A percentile compares a stretch with the other conserved stretches of the same genome.
Conservation (phyloP, 2,797 vertebrate species). For the Betta splendens region DNA sequence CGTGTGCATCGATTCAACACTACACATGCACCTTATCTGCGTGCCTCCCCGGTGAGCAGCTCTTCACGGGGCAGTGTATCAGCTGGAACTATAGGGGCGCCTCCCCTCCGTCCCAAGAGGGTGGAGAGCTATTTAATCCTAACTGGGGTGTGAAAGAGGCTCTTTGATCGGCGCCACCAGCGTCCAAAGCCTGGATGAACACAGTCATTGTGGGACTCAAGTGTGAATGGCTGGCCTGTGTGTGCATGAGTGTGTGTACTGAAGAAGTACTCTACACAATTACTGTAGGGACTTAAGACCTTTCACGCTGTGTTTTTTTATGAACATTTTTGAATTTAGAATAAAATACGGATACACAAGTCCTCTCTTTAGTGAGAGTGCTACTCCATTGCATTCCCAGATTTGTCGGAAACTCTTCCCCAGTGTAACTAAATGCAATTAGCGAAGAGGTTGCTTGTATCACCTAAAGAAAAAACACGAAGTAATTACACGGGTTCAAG, state of each 20-base stretch:
- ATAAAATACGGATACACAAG: conserved; percentile 23
- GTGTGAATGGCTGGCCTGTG: conserved; percentile 65
- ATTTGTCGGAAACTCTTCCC: conserved; percentile 41
- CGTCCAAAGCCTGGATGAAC: conserved; percentile 62
- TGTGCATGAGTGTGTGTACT: conserved; percentile 19
- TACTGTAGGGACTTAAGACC: not conserved
- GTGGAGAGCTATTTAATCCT: conserved; percentile 59
- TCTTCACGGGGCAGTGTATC: conserved; percentile 51
- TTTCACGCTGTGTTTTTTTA: too few species aligned
- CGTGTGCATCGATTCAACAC: conserved; percentile 59
- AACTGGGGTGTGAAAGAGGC: conserved; percentile 56
- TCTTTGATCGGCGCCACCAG: conserved; percentile 63
- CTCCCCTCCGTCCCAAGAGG: conserved; percentile 29
- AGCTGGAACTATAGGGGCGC: conserved; percentile 55
- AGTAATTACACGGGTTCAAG: conserved; percentile 60
- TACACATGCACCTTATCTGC: conserved; percentile 55
- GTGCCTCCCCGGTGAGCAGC: conserved; percentile 37
- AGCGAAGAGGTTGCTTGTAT: conserved; percentile 39
- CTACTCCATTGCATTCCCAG: conserved; percentile 23
- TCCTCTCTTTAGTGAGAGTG: conserved; percentile 25
- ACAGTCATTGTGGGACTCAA: conserved; percentile 62
- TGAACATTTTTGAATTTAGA: conserved; percentile 26
- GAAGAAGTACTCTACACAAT: conserved; percentile 17
- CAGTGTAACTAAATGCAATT: conserved; percentile 51
- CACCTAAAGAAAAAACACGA: conserved; percentile 47